Percentiles rank a stretch among this genome's conserved stretches.
Evolutionary conservation across 2,113 vertebrate species (phyloP).

Genomic region (Corythoichthys haematopterus): DNA sequence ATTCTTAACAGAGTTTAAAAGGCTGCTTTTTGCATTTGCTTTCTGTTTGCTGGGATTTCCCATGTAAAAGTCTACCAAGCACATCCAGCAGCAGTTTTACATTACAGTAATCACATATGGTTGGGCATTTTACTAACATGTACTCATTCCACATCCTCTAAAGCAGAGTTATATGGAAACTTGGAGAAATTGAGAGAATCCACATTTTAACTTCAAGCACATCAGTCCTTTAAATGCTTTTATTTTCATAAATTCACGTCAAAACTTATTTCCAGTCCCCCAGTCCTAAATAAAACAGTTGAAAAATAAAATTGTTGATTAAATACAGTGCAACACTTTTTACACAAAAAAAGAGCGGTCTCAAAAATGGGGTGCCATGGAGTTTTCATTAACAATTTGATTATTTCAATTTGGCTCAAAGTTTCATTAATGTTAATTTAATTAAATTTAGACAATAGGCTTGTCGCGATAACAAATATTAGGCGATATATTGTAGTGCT

Average conservation of each 20-base stretch:
- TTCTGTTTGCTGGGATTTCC: slow-evolving; percentile 54
- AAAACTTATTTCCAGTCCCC: neutral
- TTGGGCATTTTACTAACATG: slow-evolving; percentile 29
- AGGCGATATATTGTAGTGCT: too few relatives aligned
- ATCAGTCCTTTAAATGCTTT: neutral
- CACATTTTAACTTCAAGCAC: neutral
- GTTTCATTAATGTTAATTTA: neutral
- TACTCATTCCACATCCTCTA: slow-evolving; percentile 18
- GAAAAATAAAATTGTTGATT: neutral
- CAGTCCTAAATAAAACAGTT: neutral
- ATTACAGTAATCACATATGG: slow-evolving; percentile 54
- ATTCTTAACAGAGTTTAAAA: slow-evolving; percentile 22
- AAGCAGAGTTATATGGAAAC: slow-evolving; percentile 5
- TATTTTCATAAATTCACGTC: neutral
- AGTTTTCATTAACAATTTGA: neutral
- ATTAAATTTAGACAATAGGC: neutral
- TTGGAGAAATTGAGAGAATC: neutral
- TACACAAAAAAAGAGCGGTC: neutral
- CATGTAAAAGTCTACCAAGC: slow-evolving; percentile 46
- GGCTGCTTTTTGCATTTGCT: slow-evolving; percentile 38
- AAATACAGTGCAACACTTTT: neutral
- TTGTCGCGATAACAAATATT: too few relatives aligned
- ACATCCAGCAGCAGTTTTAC: slow-evolving; percentile 38
- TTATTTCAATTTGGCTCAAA: neutral
- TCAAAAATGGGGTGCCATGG: neutral